These are phyloP conservation scores for Zenarchopterus dispar DNA, from an alignment of 2,797 vertebrate species.

Conservation along the genomic window DNA sequence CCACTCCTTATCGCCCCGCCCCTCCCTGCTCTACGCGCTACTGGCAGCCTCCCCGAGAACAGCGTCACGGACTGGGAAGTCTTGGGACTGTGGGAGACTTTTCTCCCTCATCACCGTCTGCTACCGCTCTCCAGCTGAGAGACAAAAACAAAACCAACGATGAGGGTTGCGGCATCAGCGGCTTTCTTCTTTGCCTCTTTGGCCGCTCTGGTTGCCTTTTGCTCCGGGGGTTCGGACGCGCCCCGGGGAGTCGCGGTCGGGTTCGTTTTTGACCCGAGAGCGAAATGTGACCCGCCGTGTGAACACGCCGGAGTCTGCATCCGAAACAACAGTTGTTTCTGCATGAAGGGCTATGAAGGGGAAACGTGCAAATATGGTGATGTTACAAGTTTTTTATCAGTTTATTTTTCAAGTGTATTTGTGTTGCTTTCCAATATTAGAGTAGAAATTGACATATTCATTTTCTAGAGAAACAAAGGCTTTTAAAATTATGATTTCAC, in stretches of 20 bases:
- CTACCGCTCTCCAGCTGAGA: neutral
- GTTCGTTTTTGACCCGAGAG: slow-evolving; percentile 80
- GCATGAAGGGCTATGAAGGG: slow-evolving; percentile 87
- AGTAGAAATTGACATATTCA: too few relatives aligned
- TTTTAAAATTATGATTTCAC: too few relatives aligned
- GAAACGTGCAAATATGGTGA: slow-evolving; percentile 87
- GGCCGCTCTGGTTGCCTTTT: slow-evolving; percentile 25
- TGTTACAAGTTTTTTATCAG: neutral
- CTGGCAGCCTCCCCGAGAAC: too few relatives aligned
- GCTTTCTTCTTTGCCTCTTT: slow-evolving; percentile 35
- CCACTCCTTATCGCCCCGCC: neutral
- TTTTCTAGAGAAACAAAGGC: too few relatives aligned
- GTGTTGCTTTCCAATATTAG: too few relatives aligned
- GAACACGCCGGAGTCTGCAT: slow-evolving; percentile 86
- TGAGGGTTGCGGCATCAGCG: neutral
- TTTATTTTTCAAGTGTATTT: too few relatives aligned
- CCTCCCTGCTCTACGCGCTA: too few relatives aligned
- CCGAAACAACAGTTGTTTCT: slow-evolving; percentile 87
- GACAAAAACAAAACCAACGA: neutral
- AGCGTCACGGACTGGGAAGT: neutral
- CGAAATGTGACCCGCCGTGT: slow-evolving; percentile 84
- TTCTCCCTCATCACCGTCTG: neutral
- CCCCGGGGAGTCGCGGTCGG: slow-evolving; percentile 80
- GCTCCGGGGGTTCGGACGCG: slow-evolving; percentile 72
- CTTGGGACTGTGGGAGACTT: neutral